Conservation (phyloP, 2,888 invertebrate species). For the Rhingia rostrata region DNA sequence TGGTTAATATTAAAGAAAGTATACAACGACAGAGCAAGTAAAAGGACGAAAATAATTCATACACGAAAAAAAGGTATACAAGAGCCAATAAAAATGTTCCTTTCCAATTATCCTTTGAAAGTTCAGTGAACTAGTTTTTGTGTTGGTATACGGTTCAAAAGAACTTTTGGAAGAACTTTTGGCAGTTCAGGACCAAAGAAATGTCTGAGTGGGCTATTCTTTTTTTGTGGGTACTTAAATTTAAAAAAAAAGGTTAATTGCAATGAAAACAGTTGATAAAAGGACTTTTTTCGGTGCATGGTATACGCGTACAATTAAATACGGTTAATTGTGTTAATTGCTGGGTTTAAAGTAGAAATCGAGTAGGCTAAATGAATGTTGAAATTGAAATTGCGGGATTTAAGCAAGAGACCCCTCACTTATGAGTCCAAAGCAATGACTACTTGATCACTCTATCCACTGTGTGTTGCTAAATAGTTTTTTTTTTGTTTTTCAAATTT, state of each 20-base stretch:
- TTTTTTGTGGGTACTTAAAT: conserved; percentile 4
- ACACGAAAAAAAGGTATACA: conserved; percentile 22
- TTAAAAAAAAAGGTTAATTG: conserved; percentile 31
- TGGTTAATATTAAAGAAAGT: conserved; percentile 13
- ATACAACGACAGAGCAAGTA: neutral
- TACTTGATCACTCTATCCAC: too few relatives aligned
- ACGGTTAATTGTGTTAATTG: too few relatives aligned
- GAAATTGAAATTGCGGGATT: too few relatives aligned
- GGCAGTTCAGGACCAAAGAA: neutral
- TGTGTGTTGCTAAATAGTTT: too few relatives aligned
- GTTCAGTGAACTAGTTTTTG: conserved; percentile 59
- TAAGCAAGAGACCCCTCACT: too few relatives aligned
- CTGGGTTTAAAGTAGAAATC: too few relatives aligned
- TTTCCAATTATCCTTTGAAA: conserved; percentile 54
- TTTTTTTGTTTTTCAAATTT: too few relatives aligned
- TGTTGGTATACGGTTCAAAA: conserved; percentile 20
- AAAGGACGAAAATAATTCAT: conserved; percentile 27
- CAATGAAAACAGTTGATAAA: neutral
- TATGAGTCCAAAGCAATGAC: too few relatives aligned
- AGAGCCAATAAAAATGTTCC: conserved; percentile 40
- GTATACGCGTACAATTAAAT: too few relatives aligned
- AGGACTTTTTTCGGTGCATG: neutral
- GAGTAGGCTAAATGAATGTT: too few relatives aligned
- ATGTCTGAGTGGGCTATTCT: conserved; percentile 26
- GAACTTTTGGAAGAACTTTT: conserved; percentile 35